A percentile compares a stretch with the other conserved stretches of the same genome.
Conservation (phyloP, 2,888 invertebrate species). For the Macrosoma leucophasiata region DNA sequence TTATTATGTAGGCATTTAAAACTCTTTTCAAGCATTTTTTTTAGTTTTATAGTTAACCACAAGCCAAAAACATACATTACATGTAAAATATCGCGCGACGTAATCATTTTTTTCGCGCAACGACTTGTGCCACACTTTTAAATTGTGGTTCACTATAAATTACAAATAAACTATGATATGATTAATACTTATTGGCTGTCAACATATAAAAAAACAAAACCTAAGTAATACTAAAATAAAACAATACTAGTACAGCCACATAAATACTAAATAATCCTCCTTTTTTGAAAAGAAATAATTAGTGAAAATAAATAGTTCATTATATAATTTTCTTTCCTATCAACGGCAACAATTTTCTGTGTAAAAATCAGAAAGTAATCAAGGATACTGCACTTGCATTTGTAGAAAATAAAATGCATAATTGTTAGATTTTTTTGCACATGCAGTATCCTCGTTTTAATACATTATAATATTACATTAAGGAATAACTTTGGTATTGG, state of each 20-base stretch:
- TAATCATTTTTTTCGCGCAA: too few relatives aligned
- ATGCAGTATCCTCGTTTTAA: slow-evolving; percentile 44
- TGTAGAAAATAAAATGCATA: slow-evolving; percentile 38
- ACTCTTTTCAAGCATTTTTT: too few relatives aligned
- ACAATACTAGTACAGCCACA: slow-evolving; percentile 31
- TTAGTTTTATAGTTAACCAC: too few relatives aligned
- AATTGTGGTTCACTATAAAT: too few relatives aligned
- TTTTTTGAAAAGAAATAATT: slow-evolving; percentile 23
- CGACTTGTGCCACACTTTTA: too few relatives aligned
- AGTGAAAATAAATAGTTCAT: slow-evolving; percentile 28
- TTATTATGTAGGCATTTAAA: too few relatives aligned
- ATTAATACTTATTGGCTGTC: too few relatives aligned
- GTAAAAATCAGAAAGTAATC: slow-evolving; percentile 38
- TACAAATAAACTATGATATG: too few relatives aligned
- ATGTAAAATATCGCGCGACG: too few relatives aligned
- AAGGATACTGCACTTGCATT: slow-evolving; percentile 44
- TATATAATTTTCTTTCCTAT: slow-evolving; percentile 24
- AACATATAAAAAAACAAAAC: slow-evolving; percentile 22
- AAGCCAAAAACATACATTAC: too few relatives aligned
- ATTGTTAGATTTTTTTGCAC: slow-evolving; percentile 36
- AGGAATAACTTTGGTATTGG: slow-evolving; percentile 70
- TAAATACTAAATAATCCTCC: slow-evolving; percentile 29
- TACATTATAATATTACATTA: slow-evolving; percentile 34
- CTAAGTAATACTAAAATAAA: slow-evolving; percentile 32
- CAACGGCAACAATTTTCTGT: slow-evolving; percentile 29